Base-by-base conservation (phyloP, 1,140 invertebrate genomes). In the Tribolium madens region DNA sequence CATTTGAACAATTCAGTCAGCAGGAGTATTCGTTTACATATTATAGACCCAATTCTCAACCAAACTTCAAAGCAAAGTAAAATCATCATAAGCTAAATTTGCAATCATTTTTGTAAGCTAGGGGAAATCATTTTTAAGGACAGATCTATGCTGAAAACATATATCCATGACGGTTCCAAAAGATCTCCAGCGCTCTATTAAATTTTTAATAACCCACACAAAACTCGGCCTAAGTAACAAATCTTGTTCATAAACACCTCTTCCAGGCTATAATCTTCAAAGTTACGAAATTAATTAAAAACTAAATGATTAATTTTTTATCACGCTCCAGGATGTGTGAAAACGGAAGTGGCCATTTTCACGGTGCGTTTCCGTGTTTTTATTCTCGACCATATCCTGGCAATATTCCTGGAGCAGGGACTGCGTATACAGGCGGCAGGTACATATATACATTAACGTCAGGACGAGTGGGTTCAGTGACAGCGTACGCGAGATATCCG, bases 221-320 rank as follows among this genome's bases (percentile, higher is more conserved):
- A 60, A 26, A 60, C 2, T 31, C n/a, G 57, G 21, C 21, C 57
- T 21, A 13, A 64, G 57, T 64, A 64, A 33, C 21, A 33, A 64
- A 64, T 64, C 57, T 64, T 64, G 57, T 64, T n/a, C 2, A 10
- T 33, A 6, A 64, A 64, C n/a, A 31, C 21, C 18, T 7, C 21
- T 21, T 12, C 12, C 7, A 9, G 1, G 21, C 26, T 26, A 14
- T 64, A 64, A 64, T 64, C 57, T 26, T 64, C 57, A 64, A 64
- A 64, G 7, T 64, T 64, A 9, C 21, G 57, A 64, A 64, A 64
- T 64, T 64, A 64, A 64, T 64, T 64, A 64, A 64, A 42, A 64
- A 64, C 57, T 64, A 64, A 64, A 64, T 64, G 57, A 64, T 64
- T 64, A 64, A 64, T 64, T 64, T 64, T 64, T 64, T 64, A 64